These are phyloP conservation scores for Sebastes trivittatus DNA, from an alignment of 2,797 vertebrate genomes.

Conservation along the genomic window DNA sequence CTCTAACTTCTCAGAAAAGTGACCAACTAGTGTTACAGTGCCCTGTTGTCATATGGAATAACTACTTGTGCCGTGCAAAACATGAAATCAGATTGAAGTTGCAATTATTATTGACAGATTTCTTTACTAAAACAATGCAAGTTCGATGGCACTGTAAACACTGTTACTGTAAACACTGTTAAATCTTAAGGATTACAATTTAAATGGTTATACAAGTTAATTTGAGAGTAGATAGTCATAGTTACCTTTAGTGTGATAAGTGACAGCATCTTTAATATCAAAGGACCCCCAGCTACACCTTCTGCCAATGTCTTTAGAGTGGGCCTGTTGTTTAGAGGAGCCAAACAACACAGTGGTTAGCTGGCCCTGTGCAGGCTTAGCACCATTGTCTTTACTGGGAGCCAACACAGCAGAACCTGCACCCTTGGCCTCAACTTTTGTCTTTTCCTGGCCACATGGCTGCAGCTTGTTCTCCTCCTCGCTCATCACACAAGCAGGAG, in stretches of 20 bases:
- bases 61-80: not conserved
- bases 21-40: not conserved
- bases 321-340: constrained; percentile 89
- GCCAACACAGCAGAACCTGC: constrained; percentile 86
- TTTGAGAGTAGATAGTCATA: not conserved
- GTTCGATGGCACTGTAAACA: not conserved
- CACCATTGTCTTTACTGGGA: constrained; percentile 88
- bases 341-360: constrained; percentile 90
- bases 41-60: not conserved
- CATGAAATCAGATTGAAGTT: not conserved
- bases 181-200: constrained; percentile 8
- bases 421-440: constrained; percentile 83
- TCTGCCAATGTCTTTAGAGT: constrained; percentile 89
- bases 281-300: constrained; percentile 92
- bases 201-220: not conserved
- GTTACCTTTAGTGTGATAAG: constrained; percentile 99
- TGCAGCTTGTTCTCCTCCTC: constrained; percentile 86
- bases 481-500: constrained; percentile 72
- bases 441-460: constrained; percentile 84
- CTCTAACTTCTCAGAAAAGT: not conserved
- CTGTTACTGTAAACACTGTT: not conserved
- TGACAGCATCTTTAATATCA: constrained; percentile 94
- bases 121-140: not conserved
- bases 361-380: constrained; percentile 86
- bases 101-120: not conserved